Conservation (phyloP, 2,113 vertebrate species). For the Ariopsis seemanni region DNA sequence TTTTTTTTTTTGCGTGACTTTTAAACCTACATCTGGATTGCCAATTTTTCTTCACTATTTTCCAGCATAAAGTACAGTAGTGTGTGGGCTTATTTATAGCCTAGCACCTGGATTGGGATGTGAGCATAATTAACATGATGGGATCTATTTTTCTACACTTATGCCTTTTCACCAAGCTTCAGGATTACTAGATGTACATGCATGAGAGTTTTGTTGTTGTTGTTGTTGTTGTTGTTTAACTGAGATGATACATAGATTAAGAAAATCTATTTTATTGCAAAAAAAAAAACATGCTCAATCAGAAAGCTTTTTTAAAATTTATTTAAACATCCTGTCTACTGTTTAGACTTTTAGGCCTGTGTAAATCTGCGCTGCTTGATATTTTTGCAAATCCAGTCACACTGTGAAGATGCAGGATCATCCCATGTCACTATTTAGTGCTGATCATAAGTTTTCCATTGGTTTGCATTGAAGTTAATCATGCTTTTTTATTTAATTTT, state of each 20-base stretch:
- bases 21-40: not conserved
- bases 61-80: not conserved
- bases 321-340: not conserved
- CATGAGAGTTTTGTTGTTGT: too few species aligned
- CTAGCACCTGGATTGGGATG: not conserved
- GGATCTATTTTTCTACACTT: not conserved
- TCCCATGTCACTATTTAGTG: conserved; percentile 51
- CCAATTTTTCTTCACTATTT: not conserved
- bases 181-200: not conserved
- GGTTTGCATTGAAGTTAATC: conserved; percentile 33
- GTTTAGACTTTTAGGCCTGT: not conserved
- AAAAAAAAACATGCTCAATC: not conserved
- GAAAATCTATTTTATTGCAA: not conserved
- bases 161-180: not conserved
- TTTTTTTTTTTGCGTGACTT: not conserved
- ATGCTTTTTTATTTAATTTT: conserved; percentile 39
- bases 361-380: conserved; percentile 3
- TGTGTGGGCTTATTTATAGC: not conserved
- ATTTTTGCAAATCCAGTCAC: not conserved
- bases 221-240: not conserved
- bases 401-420: not conserved
- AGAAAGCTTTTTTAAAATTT: not conserved
- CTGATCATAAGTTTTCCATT: conserved; percentile 55
- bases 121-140: not conserved
- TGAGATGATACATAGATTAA: not conserved